phyloP scores from a whole-genome alignment of 2,797 vertebrate species.

The Galagoides demidoff region DNA sequence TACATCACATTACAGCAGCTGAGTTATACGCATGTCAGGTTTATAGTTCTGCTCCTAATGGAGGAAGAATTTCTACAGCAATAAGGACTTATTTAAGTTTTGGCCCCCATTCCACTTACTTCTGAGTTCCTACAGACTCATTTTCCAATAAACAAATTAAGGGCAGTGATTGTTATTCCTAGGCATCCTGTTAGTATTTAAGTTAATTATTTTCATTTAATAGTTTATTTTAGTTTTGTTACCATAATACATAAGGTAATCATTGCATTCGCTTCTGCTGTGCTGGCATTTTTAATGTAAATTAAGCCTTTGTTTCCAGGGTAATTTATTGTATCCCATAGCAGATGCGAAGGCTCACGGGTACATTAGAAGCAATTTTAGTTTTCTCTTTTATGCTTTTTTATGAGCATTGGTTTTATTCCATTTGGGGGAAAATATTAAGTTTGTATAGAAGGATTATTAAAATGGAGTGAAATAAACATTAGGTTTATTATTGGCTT shows the following conservation, averaged over 20 bases:
- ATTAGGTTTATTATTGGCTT: background rate
- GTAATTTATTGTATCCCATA: slow-evolving; percentile 17
- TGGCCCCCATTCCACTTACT: background rate
- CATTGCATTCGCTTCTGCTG: background rate
- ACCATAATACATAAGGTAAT: background rate
- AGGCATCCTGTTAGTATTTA: slow-evolving; percentile 32
- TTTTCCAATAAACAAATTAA: slow-evolving; percentile 56
- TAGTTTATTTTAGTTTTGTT: slow-evolving; percentile 48
- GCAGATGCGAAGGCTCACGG: slow-evolving; percentile 3
- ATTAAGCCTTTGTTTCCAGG: slow-evolving; percentile 41
- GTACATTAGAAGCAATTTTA: slow-evolving; percentile 22
- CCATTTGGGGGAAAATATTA: slow-evolving; percentile 62
- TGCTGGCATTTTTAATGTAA: slow-evolving; percentile 51
- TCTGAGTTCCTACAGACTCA: slow-evolving; percentile 40
- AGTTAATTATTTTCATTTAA: slow-evolving; percentile 48
- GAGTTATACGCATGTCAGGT: background rate
- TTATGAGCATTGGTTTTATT: slow-evolving; percentile 26
- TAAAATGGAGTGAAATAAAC: slow-evolving; percentile 28
- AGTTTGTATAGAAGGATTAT: slow-evolving; percentile 42
- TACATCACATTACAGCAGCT: background rate
- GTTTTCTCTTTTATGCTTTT: slow-evolving; percentile 54
- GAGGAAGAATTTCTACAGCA: background rate
- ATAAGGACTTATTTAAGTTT: slow-evolving; percentile 12
- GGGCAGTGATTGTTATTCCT: background rate
- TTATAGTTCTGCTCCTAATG: background rate